These are phyloP conservation scores for Drosophila mayaguana DNA, from an alignment of 2,888 invertebrate genomes.

Conservation along the genomic window DNA sequence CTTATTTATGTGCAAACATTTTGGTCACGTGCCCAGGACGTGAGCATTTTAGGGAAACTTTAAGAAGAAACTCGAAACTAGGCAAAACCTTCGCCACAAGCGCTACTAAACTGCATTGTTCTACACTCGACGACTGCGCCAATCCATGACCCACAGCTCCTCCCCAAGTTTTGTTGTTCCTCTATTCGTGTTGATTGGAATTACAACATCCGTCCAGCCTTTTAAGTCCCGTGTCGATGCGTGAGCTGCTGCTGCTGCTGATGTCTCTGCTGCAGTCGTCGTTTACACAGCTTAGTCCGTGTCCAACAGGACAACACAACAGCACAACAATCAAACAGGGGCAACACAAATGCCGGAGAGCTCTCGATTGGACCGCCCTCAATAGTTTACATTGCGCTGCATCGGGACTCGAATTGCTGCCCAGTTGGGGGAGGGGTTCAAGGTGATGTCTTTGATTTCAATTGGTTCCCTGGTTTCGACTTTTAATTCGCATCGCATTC, in stretches of 20 bases:
- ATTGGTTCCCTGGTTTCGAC: constrained; percentile 53
- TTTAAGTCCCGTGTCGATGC: constrained; percentile 50
- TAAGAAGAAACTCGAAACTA: constrained; percentile 39
- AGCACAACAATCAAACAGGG: constrained; percentile 25
- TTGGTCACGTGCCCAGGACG: constrained; percentile 71
- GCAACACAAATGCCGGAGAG: constrained; percentile 32
- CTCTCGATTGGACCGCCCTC: constrained; percentile 47
- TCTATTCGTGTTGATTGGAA: constrained; percentile 39
- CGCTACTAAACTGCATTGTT: constrained; percentile 51
- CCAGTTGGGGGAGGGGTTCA: constrained; percentile 8
- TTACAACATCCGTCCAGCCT: constrained; percentile 46
- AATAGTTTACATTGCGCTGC: constrained; percentile 31
- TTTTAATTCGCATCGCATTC: constrained; percentile 41
- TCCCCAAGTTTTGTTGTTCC: constrained; percentile 23
- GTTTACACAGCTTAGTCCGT: constrained; percentile 60
- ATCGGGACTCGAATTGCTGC: constrained; percentile 31
- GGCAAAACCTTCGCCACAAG: background rate
- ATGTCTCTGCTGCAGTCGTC: constrained; percentile 31
- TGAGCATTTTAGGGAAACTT: constrained; percentile 75
- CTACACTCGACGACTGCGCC: constrained; percentile 39
- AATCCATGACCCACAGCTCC: constrained; percentile 20
- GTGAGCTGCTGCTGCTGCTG: constrained; percentile 18
- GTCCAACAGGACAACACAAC: constrained; percentile 51
- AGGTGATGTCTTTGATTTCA: constrained; percentile 49
- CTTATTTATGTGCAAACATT: constrained; percentile 71